Base-by-base conservation (phyloP, 2,797 vertebrate species). In the Gastrophryne carolinensis region DNA sequence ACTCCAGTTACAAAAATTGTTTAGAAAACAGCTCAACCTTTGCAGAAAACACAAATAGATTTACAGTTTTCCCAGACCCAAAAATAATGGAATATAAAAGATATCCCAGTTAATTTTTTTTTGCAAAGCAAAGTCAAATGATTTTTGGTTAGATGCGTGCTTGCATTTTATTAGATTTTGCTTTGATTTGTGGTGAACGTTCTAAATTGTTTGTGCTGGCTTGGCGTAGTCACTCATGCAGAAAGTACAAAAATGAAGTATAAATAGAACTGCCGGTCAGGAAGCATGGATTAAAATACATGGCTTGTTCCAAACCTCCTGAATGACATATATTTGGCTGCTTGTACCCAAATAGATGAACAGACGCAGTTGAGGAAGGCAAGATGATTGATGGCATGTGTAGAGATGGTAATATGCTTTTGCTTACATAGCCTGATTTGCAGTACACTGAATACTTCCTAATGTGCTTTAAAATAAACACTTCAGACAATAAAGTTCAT, bases 201-300 rank as follows among this genome's bases (percentile, higher is more conserved):
- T 58, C 37, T 66, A 68, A 61, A 75, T 10, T 50, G 44, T 50
- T 75, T 41, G 34, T 47, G 27, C 64, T 71, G 56, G 66, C 37
- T 68, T 64, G 66, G 66, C 49, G 17, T 19, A 47, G 44, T 47
- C 3, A 21, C 17, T 44, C 27, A 44, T 39, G 35, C n/a, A 64
- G 19, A 56, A 70, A 75, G 54, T 53, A 32, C 53, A 47, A 41
- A 30, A 62, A 49, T 23, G 7, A 64, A 71, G 41, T 63, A 70
- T 64, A 71, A 77, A 77, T 77, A 70, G 49, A 57, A 35, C 27
- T 64, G 37, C 26, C 50, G 11, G 49, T 10, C 74, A 77, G 74
- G 50, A 77, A 77, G 29, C 53, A 19, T 70, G 50, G 26, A 56
- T 77, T 64, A 70, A 50, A 47, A 64, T 26, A 52, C 62, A 35